Evolutionary conservation across 2,113 vertebrate genomes (phyloP), one percentile per base, ranked within the genome.

Genomic region (Hippocampus guttulatus): DNA sequence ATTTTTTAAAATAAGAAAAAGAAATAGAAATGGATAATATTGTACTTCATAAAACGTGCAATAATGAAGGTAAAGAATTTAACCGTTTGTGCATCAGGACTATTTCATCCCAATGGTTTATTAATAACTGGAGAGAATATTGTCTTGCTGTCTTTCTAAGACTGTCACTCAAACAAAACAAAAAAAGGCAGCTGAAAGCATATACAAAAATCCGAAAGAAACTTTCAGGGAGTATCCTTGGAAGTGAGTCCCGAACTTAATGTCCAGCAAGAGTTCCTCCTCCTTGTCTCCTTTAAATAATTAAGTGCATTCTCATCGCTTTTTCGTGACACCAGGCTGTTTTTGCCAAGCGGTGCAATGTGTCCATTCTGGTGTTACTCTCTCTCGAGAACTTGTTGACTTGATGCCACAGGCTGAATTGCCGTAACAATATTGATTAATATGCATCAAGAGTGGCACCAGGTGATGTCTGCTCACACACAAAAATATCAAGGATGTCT

Each of bases 341-440:
- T 30, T 60, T 30, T 23, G n/a, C 23, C 55, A 58, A 25, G 55
- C n/a, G 11, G 55, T 18, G 15, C 27, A 61, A 15, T 61, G 30
- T 61, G 27, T 16, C 27, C 27, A 9, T 61, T 61, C 27, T n/a
- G n/a, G 18, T 15, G 33, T 41, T 64, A 20, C 16, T 41, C n/a
- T n/a, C n/a, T n/a, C 21, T 64, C 40, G 38, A 64, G 12, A 43
- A 64, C 63, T 45, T n/a, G 6, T 64, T 23, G 21, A 64, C 38
- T 64, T 23, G 63, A 64, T 40, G 61, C 40, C 63, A 7, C 63
- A 43, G 40, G 63, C 38, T 64, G 41, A 64, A 64, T 45, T 23
- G 38, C 40, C 45, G 63, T 45, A 23, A 43, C 40, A 64, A 25
- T 8, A 64, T 43, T 3, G 15, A 64, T 43, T n/a, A 64, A 64